Evolutionary conservation across 1,140 invertebrate genomes (phyloP), one percentile per base, ranked within the genome.

Genomic region (Saccostrea glomerata): DNA sequence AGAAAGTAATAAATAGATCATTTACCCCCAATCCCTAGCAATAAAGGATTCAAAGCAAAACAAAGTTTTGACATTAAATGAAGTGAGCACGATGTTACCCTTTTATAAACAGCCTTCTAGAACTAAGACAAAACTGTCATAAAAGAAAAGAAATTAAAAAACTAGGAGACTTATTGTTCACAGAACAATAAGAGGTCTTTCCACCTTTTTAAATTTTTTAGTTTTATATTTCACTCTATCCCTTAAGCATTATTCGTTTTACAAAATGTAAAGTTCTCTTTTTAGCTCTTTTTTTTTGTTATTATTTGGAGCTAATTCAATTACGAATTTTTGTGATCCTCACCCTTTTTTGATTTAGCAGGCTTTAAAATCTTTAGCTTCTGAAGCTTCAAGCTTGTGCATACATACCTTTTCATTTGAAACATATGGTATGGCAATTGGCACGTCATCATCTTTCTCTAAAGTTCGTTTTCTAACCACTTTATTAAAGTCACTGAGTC

Each of bases 401-500:
- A 36, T 36, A 73, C 89, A 84, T 88, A 91, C 91, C 91, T 90
- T 91, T 36, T 89, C 91, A 54, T 87, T 86, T 58, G 73, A 87
- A 66, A 86, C 82, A 89, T 90, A 91, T 70, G 91, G 89, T 87
- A 91, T 91, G 56, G 89, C 88, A 11, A 91, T 82, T n/a, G 91
- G 89, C 55, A 86, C 84, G 23, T 89, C 70, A 70, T 91, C 91
- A 0, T 88, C 89, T 17, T 88, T 83, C 55, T 87, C 88, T 54
- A 90, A 63, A 20, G 83, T 89, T 25, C 66, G 87, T 63, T 88
- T 77, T 20, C 91, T 55, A 7, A 84, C 87, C 73, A 91, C 83
- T 87, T 91, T 90, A 30, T 89, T 90, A 54, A 91, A 91, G 63
- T 91, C 91, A 87, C 88, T 86, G 54, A 91, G 86, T 40, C 88